These are phyloP conservation scores for Andrena chrysosceles DNA, from an alignment of 2,888 invertebrate genomes.

Conservation along the genomic window DNA sequence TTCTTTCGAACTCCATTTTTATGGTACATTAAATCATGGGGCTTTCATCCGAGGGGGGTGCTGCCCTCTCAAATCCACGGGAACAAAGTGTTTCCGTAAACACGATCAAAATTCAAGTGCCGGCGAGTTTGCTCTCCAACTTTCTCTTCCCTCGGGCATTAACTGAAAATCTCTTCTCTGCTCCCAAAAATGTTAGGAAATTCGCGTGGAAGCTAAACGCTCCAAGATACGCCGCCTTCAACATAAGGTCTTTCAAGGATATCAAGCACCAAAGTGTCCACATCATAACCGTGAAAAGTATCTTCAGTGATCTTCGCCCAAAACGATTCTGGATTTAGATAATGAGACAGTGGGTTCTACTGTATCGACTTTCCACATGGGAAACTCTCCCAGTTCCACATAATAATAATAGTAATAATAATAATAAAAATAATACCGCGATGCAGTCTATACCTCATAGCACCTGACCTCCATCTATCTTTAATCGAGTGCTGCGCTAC, in stretches of 20 bases:
- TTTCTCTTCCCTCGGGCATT: constrained; percentile 36
- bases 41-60: neutral
- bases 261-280: constrained; percentile 1
- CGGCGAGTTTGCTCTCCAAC: constrained; percentile 41
- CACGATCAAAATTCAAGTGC: constrained; percentile 47
- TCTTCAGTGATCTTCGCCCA: too few species aligned
- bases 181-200: constrained; percentile 22
- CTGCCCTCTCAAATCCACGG: constrained; percentile 24
- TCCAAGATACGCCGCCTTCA: neutral
- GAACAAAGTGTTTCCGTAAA: constrained; percentile 46
- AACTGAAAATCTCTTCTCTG: constrained; percentile 32
- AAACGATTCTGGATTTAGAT: too few species aligned
- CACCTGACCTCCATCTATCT: too few species aligned
- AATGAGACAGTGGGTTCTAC: too few species aligned
- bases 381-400: too few species aligned
- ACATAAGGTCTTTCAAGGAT: neutral
- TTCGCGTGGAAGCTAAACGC: neutral
- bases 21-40: constrained; percentile 36
- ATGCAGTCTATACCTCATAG: too few species aligned
- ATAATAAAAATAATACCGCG: too few species aligned
- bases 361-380: too few species aligned
- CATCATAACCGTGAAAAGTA: neutral
- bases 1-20: constrained; percentile 45
- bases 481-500: too few species aligned
- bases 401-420: too few species aligned